Percentiles rank a stretch among this genome's conserved stretches.
Evolutionary conservation across 2,797 vertebrate genomes (phyloP).

Genomic region (Tapera naevia): DNA sequence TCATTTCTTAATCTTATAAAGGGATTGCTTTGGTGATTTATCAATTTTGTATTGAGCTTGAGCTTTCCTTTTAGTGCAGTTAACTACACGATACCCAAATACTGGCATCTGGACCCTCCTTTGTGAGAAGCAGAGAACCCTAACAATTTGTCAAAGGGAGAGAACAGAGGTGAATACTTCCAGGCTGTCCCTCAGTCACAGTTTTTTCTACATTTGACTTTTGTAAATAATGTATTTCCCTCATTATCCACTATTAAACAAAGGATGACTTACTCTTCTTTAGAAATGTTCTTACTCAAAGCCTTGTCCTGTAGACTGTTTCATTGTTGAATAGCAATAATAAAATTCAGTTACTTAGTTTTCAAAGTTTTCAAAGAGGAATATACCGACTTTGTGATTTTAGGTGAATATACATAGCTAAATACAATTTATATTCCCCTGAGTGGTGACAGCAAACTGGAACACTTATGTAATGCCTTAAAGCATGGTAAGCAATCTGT

Average conservation of each 20-base stretch:
- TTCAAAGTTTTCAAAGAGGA: too few relatives aligned
- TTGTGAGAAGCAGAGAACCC: neutral
- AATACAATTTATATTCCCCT: neutral
- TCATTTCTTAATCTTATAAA: neutral
- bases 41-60: neutral
- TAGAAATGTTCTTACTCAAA: neutral
- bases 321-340: too few relatives aligned
- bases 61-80: neutral
- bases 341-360: too few relatives aligned
- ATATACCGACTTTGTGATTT: neutral
- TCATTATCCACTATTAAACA: neutral
- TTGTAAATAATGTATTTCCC: neutral
- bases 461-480: neutral
- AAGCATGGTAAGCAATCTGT: neutral
- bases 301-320: neutral
- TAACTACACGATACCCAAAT: neutral
- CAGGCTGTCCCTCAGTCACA: neutral
- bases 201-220: neutral
- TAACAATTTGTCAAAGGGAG: neutral
- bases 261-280: neutral
- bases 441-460: neutral
- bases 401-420: neutral
- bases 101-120: neutral
- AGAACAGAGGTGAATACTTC: neutral
- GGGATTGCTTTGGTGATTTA: neutral